These are phyloP conservation scores for Pachyuromys duprasi DNA, from an alignment of 2,797 vertebrate species.

Conservation along the genomic window DNA sequence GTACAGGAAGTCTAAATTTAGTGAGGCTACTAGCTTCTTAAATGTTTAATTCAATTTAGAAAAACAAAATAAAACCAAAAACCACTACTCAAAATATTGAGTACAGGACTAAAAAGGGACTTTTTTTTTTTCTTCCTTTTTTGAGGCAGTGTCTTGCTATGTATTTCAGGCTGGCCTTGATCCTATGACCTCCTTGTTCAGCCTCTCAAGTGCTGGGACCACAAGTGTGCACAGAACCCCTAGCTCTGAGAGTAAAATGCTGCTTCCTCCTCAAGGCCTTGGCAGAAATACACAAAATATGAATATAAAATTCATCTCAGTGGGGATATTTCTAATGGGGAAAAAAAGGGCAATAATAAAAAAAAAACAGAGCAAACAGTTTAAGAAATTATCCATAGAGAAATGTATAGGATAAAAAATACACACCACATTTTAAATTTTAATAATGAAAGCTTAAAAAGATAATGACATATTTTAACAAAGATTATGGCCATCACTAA, in stretches of 20 bases:
- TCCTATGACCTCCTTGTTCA: not conserved
- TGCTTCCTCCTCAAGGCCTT: slow-evolving; percentile 25
- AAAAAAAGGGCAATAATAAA: slow-evolving; percentile 47
- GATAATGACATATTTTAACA: not conserved
- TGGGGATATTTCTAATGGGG: slow-evolving; percentile 23
- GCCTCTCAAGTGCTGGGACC: not conserved
- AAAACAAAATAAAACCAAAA: slow-evolving; percentile 55
- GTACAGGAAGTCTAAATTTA: not conserved
- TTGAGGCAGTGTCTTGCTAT: not conserved
- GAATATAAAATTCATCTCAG: slow-evolving; percentile 7
- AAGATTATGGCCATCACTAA: not conserved
- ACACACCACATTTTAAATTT: slow-evolving; percentile 38
- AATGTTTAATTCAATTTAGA: slow-evolving; percentile 20
- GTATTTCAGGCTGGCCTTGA: not conserved
- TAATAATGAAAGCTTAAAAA: not conserved
- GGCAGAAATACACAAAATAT: slow-evolving; percentile 46
- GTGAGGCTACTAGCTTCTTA: not conserved
- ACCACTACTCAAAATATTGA: slow-evolving; percentile 43
- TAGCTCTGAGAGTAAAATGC: not conserved
- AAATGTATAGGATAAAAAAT: not conserved
- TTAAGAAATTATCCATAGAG: slow-evolving; percentile 44
- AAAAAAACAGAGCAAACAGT: not conserved
- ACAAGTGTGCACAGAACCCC: not conserved
- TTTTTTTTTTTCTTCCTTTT: not conserved
- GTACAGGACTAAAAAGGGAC: not conserved